Evolutionary conservation across 2,888 invertebrate genomes (phyloP).

Genomic region (Microchrysa polita): DNA sequence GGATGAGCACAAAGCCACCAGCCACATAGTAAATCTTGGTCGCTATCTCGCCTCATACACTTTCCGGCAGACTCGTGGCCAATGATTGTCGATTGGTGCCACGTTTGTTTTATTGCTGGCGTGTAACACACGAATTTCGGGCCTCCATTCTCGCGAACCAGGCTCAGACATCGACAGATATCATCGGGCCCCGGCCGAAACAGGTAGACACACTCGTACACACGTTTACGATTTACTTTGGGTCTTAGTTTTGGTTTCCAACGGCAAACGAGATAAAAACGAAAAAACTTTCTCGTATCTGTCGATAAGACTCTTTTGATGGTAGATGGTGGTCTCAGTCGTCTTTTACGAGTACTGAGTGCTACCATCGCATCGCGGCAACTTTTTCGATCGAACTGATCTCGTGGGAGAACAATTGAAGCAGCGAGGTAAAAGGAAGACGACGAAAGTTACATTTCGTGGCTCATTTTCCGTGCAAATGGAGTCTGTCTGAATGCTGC

Average conservation of each 20-base stretch:
- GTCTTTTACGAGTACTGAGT: neutral
- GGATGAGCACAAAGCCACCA: too few species aligned
- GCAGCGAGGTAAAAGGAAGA: neutral
- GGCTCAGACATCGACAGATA: neutral
- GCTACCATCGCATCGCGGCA: neutral
- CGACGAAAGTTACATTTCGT: neutral
- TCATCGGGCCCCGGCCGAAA: neutral
- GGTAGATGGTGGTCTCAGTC: too few species aligned
- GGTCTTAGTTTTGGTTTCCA: too few species aligned
- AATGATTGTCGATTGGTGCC: neutral
- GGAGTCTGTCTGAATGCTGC: too few species aligned
- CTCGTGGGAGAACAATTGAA: neutral
- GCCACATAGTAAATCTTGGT: neutral
- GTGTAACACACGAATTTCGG: conserved; percentile 28
- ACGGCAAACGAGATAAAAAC: neutral
- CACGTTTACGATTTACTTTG: too few species aligned
- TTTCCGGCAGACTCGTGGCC: neutral
- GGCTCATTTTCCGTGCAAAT: too few species aligned
- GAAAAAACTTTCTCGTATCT: conserved; percentile 8
- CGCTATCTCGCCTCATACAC: neutral
- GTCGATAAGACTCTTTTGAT: neutral
- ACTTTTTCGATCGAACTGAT: neutral
- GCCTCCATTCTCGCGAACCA: neutral
- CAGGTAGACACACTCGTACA: too few species aligned
- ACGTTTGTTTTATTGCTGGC: conserved; percentile 30